A percentile compares a stretch with the other conserved stretches of the same genome.
These are phyloP conservation scores for Schizothorax lantsangensis DNA, from an alignment of 2,797 vertebrate genomes.

Conservation along the genomic window DNA sequence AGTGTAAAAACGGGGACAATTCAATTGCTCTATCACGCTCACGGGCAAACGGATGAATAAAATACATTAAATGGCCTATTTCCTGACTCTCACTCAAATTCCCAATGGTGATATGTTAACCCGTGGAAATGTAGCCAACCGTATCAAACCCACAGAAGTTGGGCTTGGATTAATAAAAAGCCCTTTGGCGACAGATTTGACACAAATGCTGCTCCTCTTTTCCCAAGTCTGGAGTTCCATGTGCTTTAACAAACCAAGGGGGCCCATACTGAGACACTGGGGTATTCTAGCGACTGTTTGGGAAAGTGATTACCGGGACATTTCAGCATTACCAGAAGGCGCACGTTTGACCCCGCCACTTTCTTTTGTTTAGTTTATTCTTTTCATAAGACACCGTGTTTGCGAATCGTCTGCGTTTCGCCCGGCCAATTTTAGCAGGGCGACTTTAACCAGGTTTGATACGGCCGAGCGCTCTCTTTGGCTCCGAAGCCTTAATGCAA, in stretches of 20 bases:
- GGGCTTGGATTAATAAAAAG: slow-evolving; percentile 51
- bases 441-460: slow-evolving; percentile 82
- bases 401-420: slow-evolving; percentile 74
- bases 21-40: slow-evolving; percentile 47
- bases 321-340: slow-evolving; percentile 62
- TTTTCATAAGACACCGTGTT: slow-evolving; percentile 70
- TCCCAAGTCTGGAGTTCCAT: slow-evolving; percentile 45
- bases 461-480: slow-evolving; percentile 74
- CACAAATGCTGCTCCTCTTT: slow-evolving; percentile 51
- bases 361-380: slow-evolving; percentile 61
- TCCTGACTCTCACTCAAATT: slow-evolving; percentile 45
- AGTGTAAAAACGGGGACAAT: slow-evolving; percentile 54
- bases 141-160: slow-evolving; percentile 44
- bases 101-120: slow-evolving; percentile 49
- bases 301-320: slow-evolving; percentile 46
- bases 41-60: slow-evolving; percentile 53
- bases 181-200: slow-evolving; percentile 52
- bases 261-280: slow-evolving; percentile 26
- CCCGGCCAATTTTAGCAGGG: slow-evolving; percentile 67
- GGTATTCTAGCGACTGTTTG: slow-evolving; percentile 41
- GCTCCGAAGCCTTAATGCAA: slow-evolving; percentile 80
- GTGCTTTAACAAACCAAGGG: slow-evolving; percentile 40
- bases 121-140: slow-evolving; percentile 53
- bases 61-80: slow-evolving; percentile 57
- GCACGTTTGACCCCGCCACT: slow-evolving; percentile 57